These are phyloP conservation scores for Pogonocherus hispidulus DNA, from an alignment of 2,888 invertebrate species.

Conservation along the genomic window DNA sequence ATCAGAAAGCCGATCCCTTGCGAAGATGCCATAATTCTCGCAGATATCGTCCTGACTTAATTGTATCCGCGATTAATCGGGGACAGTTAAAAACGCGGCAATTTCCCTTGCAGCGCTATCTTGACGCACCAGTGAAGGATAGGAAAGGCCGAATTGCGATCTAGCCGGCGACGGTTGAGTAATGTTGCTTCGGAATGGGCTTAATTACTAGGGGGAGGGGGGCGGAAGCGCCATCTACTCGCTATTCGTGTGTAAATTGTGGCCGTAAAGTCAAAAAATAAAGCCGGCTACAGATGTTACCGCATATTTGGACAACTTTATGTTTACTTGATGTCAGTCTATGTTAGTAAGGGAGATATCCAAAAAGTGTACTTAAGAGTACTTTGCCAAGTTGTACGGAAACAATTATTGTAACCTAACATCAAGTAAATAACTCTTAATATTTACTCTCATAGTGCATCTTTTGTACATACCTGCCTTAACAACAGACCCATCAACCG, in stretches of 20 bases:
- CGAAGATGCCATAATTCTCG: slow-evolving; percentile 4
- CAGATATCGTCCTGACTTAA: slow-evolving; percentile 24
- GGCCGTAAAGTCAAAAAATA: neutral
- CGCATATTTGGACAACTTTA: too few species aligned
- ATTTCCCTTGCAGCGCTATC: slow-evolving; percentile 45
- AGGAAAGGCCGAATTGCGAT: slow-evolving; percentile 41
- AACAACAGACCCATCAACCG: too few species aligned
- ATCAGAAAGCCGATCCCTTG: neutral
- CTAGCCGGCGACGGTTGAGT: slow-evolving; percentile 43
- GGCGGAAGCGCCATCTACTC: slow-evolving; percentile 43
- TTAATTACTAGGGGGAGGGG: slow-evolving; percentile 49
- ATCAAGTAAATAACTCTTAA: too few species aligned
- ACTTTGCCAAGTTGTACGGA: too few species aligned
- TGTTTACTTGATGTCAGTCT: too few species aligned
- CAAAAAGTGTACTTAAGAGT: too few species aligned
- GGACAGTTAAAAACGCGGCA: slow-evolving; percentile 46
- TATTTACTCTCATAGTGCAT: too few species aligned
- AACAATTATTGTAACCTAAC: too few species aligned
- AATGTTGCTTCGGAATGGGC: slow-evolving; percentile 52
- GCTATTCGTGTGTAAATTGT: slow-evolving; percentile 35
- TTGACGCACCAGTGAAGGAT: slow-evolving; percentile 47
- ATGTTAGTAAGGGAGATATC: too few species aligned
- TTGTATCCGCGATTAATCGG: slow-evolving; percentile 42
- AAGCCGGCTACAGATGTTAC: too few species aligned
- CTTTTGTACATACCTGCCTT: too few species aligned